Percentiles rank a stretch among this genome's conserved stretches.
Conservation (phyloP, 2,888 invertebrate species). For the Melanophora roralis region DNA sequence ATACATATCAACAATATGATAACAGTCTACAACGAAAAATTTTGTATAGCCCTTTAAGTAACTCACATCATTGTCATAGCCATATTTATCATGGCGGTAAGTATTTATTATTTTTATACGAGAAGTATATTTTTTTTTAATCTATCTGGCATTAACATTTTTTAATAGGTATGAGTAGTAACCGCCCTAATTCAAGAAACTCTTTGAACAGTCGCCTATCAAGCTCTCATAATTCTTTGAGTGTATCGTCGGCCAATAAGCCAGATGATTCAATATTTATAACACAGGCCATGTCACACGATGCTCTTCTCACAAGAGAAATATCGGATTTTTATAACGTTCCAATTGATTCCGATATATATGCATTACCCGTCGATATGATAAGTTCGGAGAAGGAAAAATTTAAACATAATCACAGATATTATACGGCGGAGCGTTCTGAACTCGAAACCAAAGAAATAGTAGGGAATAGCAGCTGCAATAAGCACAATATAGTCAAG, state of each 20-base stretch:
- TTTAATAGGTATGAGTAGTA: constrained; percentile 67
- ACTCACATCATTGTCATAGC: constrained; percentile 73
- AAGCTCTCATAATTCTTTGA: constrained; percentile 90
- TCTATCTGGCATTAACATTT: neutral
- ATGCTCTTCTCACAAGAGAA: constrained; percentile 86
- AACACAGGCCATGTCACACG: constrained; percentile 92
- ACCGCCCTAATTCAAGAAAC: constrained; percentile 85
- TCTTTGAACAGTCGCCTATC: constrained; percentile 88
- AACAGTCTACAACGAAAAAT: constrained; percentile 71
- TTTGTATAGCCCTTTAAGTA: constrained; percentile 75
- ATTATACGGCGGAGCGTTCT: constrained; percentile 32
- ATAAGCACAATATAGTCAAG: constrained; percentile 58
- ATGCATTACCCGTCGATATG: constrained; percentile 90
- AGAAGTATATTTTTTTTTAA: neutral
- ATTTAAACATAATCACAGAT: constrained; percentile 38
- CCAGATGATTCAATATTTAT: constrained; percentile 91
- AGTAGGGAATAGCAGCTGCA: constrained; percentile 41
- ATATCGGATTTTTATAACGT: constrained; percentile 92
- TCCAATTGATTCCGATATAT: constrained; percentile 92
- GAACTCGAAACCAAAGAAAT: constrained; percentile 50
- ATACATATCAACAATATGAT: constrained; percentile 65
- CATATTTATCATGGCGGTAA: constrained; percentile 68
- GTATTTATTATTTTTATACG: neutral
- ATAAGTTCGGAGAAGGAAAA: constrained; percentile 76
- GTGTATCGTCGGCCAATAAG: constrained; percentile 83